Base-by-base conservation (phyloP, 2,888 invertebrate genomes). In the Cylloceria caligata region DNA sequence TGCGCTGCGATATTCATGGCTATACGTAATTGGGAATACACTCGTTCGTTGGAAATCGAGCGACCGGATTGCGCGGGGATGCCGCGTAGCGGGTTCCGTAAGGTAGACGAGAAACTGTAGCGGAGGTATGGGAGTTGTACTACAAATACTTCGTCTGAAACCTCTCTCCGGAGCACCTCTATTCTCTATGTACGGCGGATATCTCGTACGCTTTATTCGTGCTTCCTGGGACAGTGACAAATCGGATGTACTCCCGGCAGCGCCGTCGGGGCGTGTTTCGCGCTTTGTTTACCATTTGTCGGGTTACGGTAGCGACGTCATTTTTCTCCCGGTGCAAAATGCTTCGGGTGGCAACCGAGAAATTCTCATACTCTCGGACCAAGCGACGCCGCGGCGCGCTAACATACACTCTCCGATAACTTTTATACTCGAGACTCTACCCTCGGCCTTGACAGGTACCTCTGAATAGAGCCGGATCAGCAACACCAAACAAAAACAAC, bases 231-330 rank as follows among this genome's bases (percentile, higher is more conserved):
- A 88, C 86, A 85, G 83, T 83, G 85, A 85, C 81, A 85, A 85
- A 85, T 84, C 83, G 84, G 83, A 84, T 83, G 81, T 77, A 84
- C 84, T 84, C 83, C 83, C 84, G 74, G 81, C 73, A 83, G 81
- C 83, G 84, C 84, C 79, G 78, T 83, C 80, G 80, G 83, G 88
- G 86, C 89, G 88, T 90, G 90, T 89, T 90, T 90, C 88, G 88
- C 87, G 88, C 88, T 90, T 89, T 90, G 89, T 89, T 90, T 90
- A 87, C 89, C 88, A 88, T 89, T 90, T 87, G 88, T 89, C 90
- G 86, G 84, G 87, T 89, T 88, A 90, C 88, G 87, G 87, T 86
- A 89, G 88, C 85, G 78, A 87, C 86, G 85, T 83, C 80, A 85
- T 86, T 83, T 85, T 83, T 83, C 84, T 81, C 84, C 27, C 68